phyloP scores from a whole-genome alignment of 2,113 vertebrate species.

The Hystrix brachyura region DNA sequence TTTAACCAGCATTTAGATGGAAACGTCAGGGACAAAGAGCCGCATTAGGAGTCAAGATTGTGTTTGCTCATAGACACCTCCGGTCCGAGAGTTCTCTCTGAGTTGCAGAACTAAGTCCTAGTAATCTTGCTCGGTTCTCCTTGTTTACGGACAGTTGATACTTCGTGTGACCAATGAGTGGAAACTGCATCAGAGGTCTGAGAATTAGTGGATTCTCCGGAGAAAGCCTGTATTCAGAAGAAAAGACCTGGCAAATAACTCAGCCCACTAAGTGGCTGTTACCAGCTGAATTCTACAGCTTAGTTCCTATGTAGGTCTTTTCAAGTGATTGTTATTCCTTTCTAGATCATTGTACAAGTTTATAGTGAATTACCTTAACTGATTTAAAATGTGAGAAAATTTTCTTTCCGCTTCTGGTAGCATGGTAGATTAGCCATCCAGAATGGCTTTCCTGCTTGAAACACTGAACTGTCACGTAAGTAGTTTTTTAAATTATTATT shows the following conservation, averaged over 20 bases:
- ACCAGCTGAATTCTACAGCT: background rate
- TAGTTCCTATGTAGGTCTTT: background rate
- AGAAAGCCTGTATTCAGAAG: background rate
- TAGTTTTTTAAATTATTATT: background rate
- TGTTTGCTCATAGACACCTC: background rate
- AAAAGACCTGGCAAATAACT: background rate
- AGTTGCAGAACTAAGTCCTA: background rate
- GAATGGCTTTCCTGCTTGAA: background rate
- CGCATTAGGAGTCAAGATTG: background rate
- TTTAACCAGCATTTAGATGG: background rate
- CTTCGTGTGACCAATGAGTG: background rate
- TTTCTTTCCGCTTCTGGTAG: background rate
- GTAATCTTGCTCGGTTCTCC: background rate
- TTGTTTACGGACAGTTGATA: background rate
- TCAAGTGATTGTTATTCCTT: background rate
- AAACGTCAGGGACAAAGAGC: background rate
- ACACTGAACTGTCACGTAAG: background rate
- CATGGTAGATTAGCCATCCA: background rate
- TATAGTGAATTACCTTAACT: slow-evolving; percentile 16
- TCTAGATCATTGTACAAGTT: background rate
- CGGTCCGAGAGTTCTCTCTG: background rate
- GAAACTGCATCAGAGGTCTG: background rate
- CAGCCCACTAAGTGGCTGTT: background rate
- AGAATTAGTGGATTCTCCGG: background rate
- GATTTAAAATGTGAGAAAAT: slow-evolving; percentile 31